Evolutionary conservation across 2,113 vertebrate genomes (phyloP), one percentile per base, ranked within the genome.

Genomic region (Oophaga pumilio): DNA sequence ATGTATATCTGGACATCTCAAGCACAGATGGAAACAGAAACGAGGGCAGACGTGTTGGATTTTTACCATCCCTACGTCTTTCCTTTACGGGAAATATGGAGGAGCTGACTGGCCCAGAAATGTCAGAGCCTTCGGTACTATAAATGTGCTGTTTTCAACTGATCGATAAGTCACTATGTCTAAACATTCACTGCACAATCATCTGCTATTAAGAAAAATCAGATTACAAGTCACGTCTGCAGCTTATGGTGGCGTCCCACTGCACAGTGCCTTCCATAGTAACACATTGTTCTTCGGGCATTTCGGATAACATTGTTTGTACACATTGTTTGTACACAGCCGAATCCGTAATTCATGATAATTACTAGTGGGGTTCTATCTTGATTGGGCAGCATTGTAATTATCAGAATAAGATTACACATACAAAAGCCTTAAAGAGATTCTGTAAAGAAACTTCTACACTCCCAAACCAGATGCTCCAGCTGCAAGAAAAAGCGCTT

Each of bases 251-350:
- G 24, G 50, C 11, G 12, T 52, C 53, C 50, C 4, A 24, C 24
- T 1, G 24, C 15, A 18, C 77, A 28, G 43, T 24, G 8, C 10
- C 59, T 49, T 73, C 82, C 83, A 85, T 85, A 60, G 83, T 74
- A 76, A 85, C 83, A 43, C 17, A 43, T 9, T 85, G 83, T 57
- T 53, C 49, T 85, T 26, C 17, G 57, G 66, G 13, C 62, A 12
- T 49, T 43, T 24, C 6, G 28, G 69, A 85, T 76, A 85, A 76
- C 17, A 22, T 12, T 56, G 49, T 84, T 84, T 71, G 82, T 73
- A 57, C 43, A 76, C 15, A 22, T 12, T 56, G 49, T 84, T 84
- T 71, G 82, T 73, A 59, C 43, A 73, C 33, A 49, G 53, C 56
- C 43, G 76, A 60, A 60, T 26, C 57, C 62, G 50, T 62, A 73